Evolutionary conservation across 2,797 vertebrate species (phyloP).

Genomic region (Paedocypris micromegethes): DNA sequence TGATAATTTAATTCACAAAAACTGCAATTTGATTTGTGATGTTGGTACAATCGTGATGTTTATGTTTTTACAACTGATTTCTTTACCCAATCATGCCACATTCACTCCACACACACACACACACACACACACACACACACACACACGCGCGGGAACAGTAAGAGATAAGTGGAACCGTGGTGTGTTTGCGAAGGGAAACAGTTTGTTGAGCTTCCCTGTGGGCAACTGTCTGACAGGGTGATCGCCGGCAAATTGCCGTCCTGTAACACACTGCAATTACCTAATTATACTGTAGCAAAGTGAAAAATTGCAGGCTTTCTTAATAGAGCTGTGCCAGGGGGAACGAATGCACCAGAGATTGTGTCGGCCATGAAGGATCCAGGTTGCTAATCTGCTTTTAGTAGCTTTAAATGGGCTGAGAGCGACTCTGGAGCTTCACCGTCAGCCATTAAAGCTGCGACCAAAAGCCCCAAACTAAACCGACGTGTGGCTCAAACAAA

Average conservation of each 20-base stretch:
- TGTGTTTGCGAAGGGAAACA: constrained; percentile 53
- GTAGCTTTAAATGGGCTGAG: constrained; percentile 32
- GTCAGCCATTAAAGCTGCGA: not conserved
- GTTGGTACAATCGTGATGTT: too few species aligned
- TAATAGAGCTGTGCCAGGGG: constrained; percentile 47
- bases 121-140: too few species aligned
- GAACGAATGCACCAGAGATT: constrained; percentile 32
- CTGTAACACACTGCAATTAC: constrained; percentile 63
- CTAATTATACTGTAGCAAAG: constrained; percentile 62
- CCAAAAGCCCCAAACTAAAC: not conserved
- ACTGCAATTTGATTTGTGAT: too few species aligned
- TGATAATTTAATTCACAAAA: too few species aligned
- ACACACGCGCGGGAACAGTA: too few species aligned
- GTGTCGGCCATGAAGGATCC: not conserved
- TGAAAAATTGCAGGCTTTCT: constrained; percentile 60
- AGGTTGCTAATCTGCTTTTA: constrained; percentile 20
- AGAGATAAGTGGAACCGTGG: too few species aligned
- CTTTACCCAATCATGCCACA: too few species aligned
- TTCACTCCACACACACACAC: too few species aligned
- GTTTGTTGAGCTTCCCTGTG: constrained; percentile 56
- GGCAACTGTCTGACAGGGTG: constrained; percentile 57
- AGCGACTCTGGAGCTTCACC: not conserved
- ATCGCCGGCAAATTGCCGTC: constrained; percentile 57
- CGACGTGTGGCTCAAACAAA: too few species aligned
- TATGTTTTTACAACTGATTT: too few species aligned